Percentiles rank a stretch among this genome's conserved stretches.
phyloP scores from a whole-genome alignment of 2,888 invertebrate genomes.

The Thecocarcelia acutangulata region DNA sequence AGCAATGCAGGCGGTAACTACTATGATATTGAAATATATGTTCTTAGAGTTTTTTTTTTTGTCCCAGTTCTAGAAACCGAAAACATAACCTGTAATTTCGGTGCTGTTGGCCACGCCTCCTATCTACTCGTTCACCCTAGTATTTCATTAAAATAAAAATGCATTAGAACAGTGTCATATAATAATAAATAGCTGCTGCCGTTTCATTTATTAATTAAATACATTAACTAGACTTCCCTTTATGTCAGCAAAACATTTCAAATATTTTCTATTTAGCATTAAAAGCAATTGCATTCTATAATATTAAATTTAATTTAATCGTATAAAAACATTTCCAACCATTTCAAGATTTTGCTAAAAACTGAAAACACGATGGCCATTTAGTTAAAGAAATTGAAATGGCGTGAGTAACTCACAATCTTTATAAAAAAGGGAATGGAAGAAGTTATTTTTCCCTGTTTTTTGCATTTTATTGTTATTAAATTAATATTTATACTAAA shows the following conservation, averaged over 20 bases:
- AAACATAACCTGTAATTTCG: no score
- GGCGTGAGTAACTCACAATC: neutral
- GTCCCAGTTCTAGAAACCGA: no score
- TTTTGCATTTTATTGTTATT: slow-evolving; percentile 29
- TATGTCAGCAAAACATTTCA: slow-evolving; percentile 2
- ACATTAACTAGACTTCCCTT: no score
- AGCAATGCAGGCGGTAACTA: no score
- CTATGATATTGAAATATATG: no score
- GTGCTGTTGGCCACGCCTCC: no score
- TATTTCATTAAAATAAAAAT: no score
- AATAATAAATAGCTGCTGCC: no score
- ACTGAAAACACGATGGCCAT: slow-evolving; percentile 8
- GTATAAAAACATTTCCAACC: slow-evolving; percentile 5
- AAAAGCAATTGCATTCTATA: slow-evolving; percentile 29
- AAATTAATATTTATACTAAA: slow-evolving; percentile 43
- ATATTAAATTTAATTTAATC: slow-evolving; percentile 13
- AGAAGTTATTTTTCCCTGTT: neutral
- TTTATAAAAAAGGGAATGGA: neutral
- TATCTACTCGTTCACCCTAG: no score
- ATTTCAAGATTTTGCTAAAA: slow-evolving; percentile 5
- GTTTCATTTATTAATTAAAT: no score
- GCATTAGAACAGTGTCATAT: no score
- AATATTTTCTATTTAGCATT: neutral
- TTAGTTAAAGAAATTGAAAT: slow-evolving; percentile 27
- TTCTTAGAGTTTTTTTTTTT: no score